Conservation (phyloP, 2,113 vertebrate species). For the Echinops telfairi region DNA sequence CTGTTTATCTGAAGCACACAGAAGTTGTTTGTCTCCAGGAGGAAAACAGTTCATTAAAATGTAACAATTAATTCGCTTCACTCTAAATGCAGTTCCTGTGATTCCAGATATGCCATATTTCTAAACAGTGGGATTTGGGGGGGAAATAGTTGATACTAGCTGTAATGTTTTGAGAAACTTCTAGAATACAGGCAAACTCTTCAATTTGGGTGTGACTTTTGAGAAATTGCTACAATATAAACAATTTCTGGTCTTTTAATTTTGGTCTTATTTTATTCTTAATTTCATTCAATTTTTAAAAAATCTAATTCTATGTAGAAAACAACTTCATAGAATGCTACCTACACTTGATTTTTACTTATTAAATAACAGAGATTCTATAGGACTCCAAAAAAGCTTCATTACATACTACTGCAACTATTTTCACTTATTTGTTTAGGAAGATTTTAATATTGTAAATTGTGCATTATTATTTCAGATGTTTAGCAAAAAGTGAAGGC, state of each 20-base stretch:
- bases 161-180: background rate
- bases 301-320: slow-evolving; percentile 1
- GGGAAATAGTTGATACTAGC: background rate
- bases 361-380: background rate
- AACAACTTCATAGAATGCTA: background rate
- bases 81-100: background rate
- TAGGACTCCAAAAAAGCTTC: background rate
- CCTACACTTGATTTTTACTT: background rate
- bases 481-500: slow-evolving; percentile 47
- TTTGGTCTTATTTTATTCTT: background rate
- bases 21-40: background rate
- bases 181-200: background rate
- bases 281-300: background rate
- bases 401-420: background rate
- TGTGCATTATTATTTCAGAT: slow-evolving; percentile 14
- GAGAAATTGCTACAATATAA: background rate
- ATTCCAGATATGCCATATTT: background rate
- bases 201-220: background rate
- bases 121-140: background rate
- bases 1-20: slow-evolving; percentile 47
- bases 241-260: background rate
- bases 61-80: background rate
- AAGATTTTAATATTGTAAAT: background rate
- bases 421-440: background rate
- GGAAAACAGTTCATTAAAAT: background rate